Percentiles rank a stretch among this genome's conserved stretches.
Conservation (phyloP, 2,888 invertebrate genomes). For the Lycaena phlaeas region DNA sequence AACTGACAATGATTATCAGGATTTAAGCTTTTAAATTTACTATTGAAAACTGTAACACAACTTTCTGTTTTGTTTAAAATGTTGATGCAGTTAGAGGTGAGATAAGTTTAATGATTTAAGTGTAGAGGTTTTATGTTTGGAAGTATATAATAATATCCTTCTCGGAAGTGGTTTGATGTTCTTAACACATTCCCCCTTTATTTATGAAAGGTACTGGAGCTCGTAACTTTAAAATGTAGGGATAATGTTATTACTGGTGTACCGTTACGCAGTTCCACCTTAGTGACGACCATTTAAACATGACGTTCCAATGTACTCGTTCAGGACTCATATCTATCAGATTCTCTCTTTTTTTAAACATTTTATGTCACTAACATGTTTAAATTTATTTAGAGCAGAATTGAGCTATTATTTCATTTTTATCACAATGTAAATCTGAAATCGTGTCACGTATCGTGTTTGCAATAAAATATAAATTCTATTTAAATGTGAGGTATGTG, state of each 20-base stretch:
- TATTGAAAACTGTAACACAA: not conserved
- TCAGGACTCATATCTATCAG: constrained; percentile 30
- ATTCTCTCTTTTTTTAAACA: constrained; percentile 3
- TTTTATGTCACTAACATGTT: constrained; percentile 1
- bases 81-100: not conserved
- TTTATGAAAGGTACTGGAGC: constrained; percentile 27
- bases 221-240: constrained; percentile 30
- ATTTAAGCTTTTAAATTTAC: no score
- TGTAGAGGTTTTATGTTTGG: constrained; percentile 14
- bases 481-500: constrained; percentile 45
- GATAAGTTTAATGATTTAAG: not conserved
- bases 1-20: no score
- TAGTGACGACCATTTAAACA: constrained; percentile 27
- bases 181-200: constrained; percentile 48
- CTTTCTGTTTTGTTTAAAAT: not conserved
- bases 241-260: constrained; percentile 42
- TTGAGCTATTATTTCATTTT: constrained; percentile 5
- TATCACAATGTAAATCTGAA: not conserved
- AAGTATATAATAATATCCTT: constrained; percentile 27
- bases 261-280: constrained; percentile 21
- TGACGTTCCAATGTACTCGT: constrained; percentile 30
- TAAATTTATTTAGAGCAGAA: constrained; percentile 3
- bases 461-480: constrained; percentile 43
- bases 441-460: constrained; percentile 17
- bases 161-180: constrained; percentile 38